phyloP scores from a whole-genome alignment of 2,888 invertebrate species.

The Nomada goodeniana region DNA sequence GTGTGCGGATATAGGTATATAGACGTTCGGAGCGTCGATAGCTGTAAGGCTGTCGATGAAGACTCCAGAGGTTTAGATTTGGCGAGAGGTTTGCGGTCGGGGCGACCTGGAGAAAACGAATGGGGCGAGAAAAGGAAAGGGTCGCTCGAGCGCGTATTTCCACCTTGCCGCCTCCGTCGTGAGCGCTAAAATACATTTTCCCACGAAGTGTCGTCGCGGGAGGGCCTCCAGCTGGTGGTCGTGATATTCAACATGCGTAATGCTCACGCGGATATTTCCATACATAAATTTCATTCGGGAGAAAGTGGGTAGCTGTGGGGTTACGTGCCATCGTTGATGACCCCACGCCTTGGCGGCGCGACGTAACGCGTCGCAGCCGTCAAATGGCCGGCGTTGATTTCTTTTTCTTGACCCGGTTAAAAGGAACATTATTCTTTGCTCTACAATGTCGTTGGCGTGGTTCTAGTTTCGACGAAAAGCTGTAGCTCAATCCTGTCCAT shows the following conservation, averaged over 20 bases:
- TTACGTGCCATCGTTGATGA: conserved; percentile 59
- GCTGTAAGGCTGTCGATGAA: conserved; percentile 55
- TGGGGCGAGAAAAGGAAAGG: conserved; percentile 57
- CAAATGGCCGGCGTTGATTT: neutral
- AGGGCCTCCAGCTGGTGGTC: conserved; percentile 78
- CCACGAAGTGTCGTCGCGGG: conserved; percentile 76
- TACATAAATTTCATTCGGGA: conserved; percentile 79
- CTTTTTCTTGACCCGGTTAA: neutral
- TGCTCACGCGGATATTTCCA: conserved; percentile 80
- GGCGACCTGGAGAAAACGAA: conserved; percentile 45
- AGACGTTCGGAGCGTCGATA: conserved; percentile 16
- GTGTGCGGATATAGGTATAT: conserved; percentile 17
- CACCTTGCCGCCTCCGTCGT: conserved; percentile 71
- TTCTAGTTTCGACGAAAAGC: neutral
- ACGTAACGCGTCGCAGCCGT: conserved; percentile 34
- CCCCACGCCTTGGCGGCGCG: neutral
- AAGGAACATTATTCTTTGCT: neutral
- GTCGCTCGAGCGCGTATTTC: conserved; percentile 77
- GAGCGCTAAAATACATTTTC: conserved; percentile 78
- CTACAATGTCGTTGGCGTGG: no score
- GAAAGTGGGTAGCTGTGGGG: conserved; percentile 55
- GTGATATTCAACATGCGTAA: conserved; percentile 81
- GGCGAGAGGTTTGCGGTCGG: conserved; percentile 28
- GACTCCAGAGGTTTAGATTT: conserved; percentile 38
- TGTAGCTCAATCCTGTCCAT: no score